Conservation (phyloP, 2,797 vertebrate species). For the Brotula barbata region DNA sequence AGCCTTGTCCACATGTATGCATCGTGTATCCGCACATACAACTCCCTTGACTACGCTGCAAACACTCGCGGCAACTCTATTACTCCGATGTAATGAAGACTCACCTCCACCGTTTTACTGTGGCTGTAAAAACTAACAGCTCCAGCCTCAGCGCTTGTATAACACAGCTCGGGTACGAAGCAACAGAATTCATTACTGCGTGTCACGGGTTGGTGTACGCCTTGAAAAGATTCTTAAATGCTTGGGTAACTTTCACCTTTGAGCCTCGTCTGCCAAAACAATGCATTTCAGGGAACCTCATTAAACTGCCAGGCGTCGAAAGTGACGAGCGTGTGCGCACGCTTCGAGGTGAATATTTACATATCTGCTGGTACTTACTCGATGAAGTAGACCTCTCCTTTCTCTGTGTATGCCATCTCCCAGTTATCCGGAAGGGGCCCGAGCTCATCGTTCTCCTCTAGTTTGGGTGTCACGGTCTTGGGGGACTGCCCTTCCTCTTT, state of each 20-base stretch:
- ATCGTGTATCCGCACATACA: background rate
- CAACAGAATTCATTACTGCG: background rate
- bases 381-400: conserved; percentile 99
- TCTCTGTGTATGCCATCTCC: conserved; percentile 99
- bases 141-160: conserved; percentile 39
- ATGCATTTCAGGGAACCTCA: conserved; percentile 48
- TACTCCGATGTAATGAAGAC: conserved; percentile 48
- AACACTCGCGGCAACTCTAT: conserved; percentile 28
- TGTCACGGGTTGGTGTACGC: conserved; percentile 14
- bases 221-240: conserved; percentile 6
- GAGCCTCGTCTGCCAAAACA: conserved; percentile 1
- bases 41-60: conserved; percentile 7
- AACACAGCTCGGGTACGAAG: conserved; percentile 22
- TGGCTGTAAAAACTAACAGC: conserved; percentile 56
- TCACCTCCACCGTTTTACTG: conserved; percentile 52
- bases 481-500: conserved; percentile 83
- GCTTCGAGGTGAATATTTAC: background rate
- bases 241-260: conserved; percentile 5
- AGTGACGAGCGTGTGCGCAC: conserved; percentile 10
- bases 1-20: conserved; percentile 6
- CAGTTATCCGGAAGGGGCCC: conserved; percentile 96
- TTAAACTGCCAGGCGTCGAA: conserved; percentile 55
- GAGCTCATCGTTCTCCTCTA: conserved; percentile 88
- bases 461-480: conserved; percentile 74
- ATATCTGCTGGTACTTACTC: conserved; percentile 85